Evolutionary conservation across 2,888 invertebrate species (phyloP), one percentile per base, ranked within the genome.

Genomic region (Dynastes hyllus): DNA sequence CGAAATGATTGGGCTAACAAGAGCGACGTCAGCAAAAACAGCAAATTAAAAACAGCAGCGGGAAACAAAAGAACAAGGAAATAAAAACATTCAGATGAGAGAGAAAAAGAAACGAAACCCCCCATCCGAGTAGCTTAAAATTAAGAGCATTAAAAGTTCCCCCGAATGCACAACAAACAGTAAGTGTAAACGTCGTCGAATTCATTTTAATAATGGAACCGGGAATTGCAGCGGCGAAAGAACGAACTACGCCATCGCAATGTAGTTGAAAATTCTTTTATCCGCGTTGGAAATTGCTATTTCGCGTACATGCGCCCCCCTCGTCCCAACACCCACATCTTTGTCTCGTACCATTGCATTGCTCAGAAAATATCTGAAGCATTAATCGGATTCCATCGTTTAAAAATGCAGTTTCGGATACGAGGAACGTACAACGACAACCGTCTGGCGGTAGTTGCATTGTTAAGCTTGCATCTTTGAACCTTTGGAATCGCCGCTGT

Each of bases 201-300:
- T 73, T 61, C 73, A 73, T 58, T 73, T 73, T 61, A 73, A 73
- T 73, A 73, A 73, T 73, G 45, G 73, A 73, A 61, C 2, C 61
- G 6, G 61, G 27, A 73, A 73, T 73, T 73, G 73, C 45, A 40
- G 45, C 45, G 45, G 11, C 45, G 55, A 40, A 32, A 61, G 22
- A 73, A 61, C 73, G 45, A 45, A 45, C 11, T 45, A 45, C 9
- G 45, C 45, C 11, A 45, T 45, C 45, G 11, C 45, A 1, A 45
- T 37, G 50, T 27, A 61, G 73, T 73, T 61, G 73, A 73, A 73
- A 73, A 73, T 73, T 73, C 73, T 61, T 61, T 73, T 45, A 58
- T 27, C 5, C 16, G 55, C 58, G 16, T 40, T 61, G 8, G 61
- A 58, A 58, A 73, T 61, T 73, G 73, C 55, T 73, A 73, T 61